Evolutionary conservation across 2,888 invertebrate species (phyloP).

Genomic region (Eristalis arbustorum): DNA sequence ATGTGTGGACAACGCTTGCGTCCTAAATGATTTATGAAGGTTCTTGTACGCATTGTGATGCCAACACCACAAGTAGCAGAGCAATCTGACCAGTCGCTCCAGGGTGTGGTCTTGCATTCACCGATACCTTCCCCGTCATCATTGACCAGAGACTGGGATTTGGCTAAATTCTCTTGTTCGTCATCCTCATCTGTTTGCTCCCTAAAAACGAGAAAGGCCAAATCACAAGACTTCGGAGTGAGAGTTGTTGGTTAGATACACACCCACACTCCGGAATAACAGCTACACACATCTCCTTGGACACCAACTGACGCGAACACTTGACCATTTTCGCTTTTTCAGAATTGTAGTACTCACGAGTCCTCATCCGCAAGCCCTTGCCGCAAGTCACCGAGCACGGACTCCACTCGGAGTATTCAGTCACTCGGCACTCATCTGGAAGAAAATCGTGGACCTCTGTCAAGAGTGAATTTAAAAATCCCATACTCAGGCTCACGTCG

Average conservation of each 20-base stretch:
- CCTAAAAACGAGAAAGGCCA: background rate
- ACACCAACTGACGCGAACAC: slow-evolving; percentile 88
- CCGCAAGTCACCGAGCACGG: slow-evolving; percentile 93
- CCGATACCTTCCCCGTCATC: slow-evolving; percentile 79
- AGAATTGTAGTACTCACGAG: slow-evolving; percentile 85
- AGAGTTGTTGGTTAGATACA: slow-evolving; percentile 78
- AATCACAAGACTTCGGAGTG: background rate
- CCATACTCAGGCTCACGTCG: slow-evolving; percentile 83
- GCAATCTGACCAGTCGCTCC: slow-evolving; percentile 86
- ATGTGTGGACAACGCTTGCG: slow-evolving; percentile 91
- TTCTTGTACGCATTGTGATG: slow-evolving; percentile 87
- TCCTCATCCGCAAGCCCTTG: slow-evolving; percentile 90
- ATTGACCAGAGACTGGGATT: slow-evolving; percentile 75
- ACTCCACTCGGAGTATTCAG: slow-evolving; percentile 88
- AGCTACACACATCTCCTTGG: slow-evolving; percentile 95
- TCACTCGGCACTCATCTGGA: slow-evolving; percentile 89
- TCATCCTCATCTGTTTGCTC: slow-evolving; percentile 76
- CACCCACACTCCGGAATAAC: slow-evolving; percentile 87
- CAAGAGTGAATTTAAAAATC: background rate
- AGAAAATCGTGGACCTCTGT: background rate
- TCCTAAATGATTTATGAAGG: slow-evolving; percentile 88
- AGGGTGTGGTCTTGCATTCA: slow-evolving; percentile 77
- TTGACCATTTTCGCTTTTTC: slow-evolving; percentile 87
- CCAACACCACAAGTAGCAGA: slow-evolving; percentile 92
- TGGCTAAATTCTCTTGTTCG: slow-evolving; percentile 79